These are phyloP conservation scores for Ophraella communa DNA, from an alignment of 2,888 invertebrate species.

Conservation along the genomic window DNA sequence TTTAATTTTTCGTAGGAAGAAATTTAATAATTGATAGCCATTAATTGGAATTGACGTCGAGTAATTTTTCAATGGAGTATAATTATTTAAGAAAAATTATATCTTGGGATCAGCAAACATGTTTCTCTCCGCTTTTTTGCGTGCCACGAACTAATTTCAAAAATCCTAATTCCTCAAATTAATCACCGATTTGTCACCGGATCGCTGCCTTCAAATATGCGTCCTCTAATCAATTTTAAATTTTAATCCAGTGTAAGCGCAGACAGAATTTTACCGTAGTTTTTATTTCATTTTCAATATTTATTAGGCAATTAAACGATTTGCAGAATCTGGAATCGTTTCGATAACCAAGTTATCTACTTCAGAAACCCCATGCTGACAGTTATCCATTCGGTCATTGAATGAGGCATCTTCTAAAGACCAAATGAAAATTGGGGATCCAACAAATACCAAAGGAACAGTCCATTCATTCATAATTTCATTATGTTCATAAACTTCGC, in stretches of 20 bases:
- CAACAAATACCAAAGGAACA: too few relatives aligned
- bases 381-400: too few relatives aligned
- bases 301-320: too few relatives aligned
- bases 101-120: conserved; percentile 12
- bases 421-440: too few relatives aligned
- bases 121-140: conserved; percentile 13
- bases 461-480: too few relatives aligned
- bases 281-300: not conserved
- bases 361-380: too few relatives aligned
- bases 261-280: not conserved
- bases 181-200: conserved; percentile 45
- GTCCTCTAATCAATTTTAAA: conserved; percentile 9
- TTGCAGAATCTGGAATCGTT: too few relatives aligned
- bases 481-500: too few relatives aligned
- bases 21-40: conserved; percentile 8
- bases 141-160: conserved; percentile 29
- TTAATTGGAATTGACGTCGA: conserved; percentile 19
- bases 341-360: too few relatives aligned
- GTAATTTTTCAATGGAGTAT: conserved; percentile 12
- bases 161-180: conserved; percentile 44
- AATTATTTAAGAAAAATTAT: conserved; percentile 19
- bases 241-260: not conserved
- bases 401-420: too few relatives aligned
- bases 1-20: not conserved
- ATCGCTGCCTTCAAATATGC: conserved; percentile 39